These are phyloP conservation scores for Lacerta agilis DNA, from an alignment of 2,797 vertebrate species.

Conservation along the genomic window DNA sequence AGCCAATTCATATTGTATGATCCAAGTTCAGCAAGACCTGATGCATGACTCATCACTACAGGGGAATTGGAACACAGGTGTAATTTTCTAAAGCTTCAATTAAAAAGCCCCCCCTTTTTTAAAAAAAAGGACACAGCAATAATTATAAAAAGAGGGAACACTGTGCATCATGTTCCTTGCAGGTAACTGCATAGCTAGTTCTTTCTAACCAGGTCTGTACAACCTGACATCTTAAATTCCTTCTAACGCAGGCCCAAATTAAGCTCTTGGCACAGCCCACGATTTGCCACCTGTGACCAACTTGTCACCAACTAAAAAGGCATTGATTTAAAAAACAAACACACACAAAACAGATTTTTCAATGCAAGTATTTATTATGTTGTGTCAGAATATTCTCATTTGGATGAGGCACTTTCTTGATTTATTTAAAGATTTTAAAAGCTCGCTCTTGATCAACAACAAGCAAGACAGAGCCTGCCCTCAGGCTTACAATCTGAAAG, in stretches of 20 bases:
- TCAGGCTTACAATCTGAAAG: background rate
- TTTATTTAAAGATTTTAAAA: background rate
- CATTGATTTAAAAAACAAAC: background rate
- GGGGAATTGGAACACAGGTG: slow-evolving; percentile 57
- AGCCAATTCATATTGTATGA: background rate
- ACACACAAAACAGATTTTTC: background rate
- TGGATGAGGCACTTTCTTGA: background rate
- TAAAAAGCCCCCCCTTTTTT: slow-evolving; percentile 42
- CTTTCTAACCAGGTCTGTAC: slow-evolving; percentile 29
- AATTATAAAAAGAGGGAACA: slow-evolving; percentile 39
- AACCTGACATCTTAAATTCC: slow-evolving; percentile 39
- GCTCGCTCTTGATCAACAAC: background rate
- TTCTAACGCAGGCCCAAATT: background rate
- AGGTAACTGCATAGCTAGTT: slow-evolving; percentile 16
- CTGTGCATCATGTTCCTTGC: slow-evolving; percentile 25
- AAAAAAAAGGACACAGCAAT: background rate
- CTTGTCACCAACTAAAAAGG: slow-evolving; percentile 28
- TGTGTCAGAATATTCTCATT: background rate
- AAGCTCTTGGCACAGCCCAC: slow-evolving; percentile 8
- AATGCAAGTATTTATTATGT: background rate
- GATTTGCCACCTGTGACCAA: slow-evolving; percentile 21
- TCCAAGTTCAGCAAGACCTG: slow-evolving; percentile 10
- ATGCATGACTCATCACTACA: slow-evolving; percentile 22
- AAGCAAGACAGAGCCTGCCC: background rate
- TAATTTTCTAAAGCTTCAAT: slow-evolving; percentile 53